Evolutionary conservation across 2,797 vertebrate genomes (phyloP).

Genomic region (Bovichtus variegatus): DNA sequence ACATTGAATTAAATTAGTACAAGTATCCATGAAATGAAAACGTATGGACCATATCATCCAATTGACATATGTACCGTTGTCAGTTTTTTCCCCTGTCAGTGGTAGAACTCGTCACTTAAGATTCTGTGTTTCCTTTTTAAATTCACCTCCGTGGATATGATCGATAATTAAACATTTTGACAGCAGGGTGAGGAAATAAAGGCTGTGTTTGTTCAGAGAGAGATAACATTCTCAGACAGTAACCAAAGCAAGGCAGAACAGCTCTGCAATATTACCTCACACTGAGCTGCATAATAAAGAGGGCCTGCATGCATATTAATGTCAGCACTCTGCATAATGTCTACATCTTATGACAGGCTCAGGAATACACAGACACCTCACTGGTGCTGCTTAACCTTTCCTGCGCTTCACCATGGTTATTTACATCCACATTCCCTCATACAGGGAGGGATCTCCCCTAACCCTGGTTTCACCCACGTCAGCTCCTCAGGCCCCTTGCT

Average conservation of each 20-base stretch:
- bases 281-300: constrained; percentile 82
- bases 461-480: constrained; percentile 57
- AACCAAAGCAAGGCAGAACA: constrained; percentile 71
- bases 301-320: constrained; percentile 89
- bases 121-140: constrained; percentile 63
- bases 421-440: constrained; percentile 88
- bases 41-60: constrained; percentile 1
- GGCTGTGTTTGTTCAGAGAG: constrained; percentile 72
- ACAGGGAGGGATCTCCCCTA: constrained; percentile 76
- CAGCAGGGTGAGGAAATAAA: constrained; percentile 56
- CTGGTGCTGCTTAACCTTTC: constrained; percentile 70
- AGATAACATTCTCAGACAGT: constrained; percentile 73
- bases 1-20: constrained; percentile 11
- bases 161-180: constrained; percentile 78
- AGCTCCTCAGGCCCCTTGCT: constrained; percentile 59
- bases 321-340: constrained; percentile 89
- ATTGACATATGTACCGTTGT: constrained; percentile 20
- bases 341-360: constrained; percentile 86
- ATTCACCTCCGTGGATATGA: constrained; percentile 57
- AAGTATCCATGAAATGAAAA: constrained; percentile 21
- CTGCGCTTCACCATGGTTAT: constrained; percentile 86
- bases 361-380: constrained; percentile 70
- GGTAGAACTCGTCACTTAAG: constrained; percentile 30
- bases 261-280: constrained; percentile 75
- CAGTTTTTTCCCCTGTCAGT: constrained; percentile 28